phyloP scores from a whole-genome alignment of 2,113 vertebrate genomes.

The Oryctolagus cuniculus region DNA sequence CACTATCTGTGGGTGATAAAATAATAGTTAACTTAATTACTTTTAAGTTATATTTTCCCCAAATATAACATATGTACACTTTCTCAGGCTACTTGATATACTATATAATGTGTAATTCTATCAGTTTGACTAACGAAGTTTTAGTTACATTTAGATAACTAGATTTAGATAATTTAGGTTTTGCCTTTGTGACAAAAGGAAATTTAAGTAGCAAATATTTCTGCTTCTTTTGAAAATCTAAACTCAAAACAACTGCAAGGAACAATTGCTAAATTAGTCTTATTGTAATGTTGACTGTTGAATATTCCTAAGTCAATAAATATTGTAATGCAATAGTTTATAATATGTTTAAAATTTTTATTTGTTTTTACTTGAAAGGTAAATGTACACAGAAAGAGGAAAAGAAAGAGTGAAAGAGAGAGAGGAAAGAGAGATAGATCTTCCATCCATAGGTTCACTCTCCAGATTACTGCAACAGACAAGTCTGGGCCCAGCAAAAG shows the following conservation, averaged over 20 bases:
- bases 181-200: constrained; percentile 77
- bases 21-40: not conserved
- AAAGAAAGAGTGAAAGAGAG: no score
- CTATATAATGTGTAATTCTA: constrained; percentile 60
- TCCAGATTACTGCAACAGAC: no score
- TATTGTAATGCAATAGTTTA: not conserved
- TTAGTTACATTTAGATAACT: constrained; percentile 65
- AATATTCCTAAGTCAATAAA: not conserved
- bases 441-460: no score
- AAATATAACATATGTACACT: constrained; percentile 61
- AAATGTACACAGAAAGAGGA: no score
- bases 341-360: no score
- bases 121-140: constrained; percentile 66
- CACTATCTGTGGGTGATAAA: constrained; percentile 55
- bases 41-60: constrained; percentile 47
- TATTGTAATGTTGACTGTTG: constrained; percentile 2
- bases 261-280: constrained; percentile 47
- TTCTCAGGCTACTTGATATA: constrained; percentile 52
- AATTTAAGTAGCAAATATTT: constrained; percentile 63
- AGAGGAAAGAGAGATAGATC: no score
- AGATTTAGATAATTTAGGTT: no score
- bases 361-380: no score
- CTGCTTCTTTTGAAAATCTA: constrained; percentile 64
- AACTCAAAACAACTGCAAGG: not conserved
- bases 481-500: no score